These are phyloP conservation scores for Micropoecilia bifurca DNA, from an alignment of 2,797 vertebrate species.

Conservation along the genomic window DNA sequence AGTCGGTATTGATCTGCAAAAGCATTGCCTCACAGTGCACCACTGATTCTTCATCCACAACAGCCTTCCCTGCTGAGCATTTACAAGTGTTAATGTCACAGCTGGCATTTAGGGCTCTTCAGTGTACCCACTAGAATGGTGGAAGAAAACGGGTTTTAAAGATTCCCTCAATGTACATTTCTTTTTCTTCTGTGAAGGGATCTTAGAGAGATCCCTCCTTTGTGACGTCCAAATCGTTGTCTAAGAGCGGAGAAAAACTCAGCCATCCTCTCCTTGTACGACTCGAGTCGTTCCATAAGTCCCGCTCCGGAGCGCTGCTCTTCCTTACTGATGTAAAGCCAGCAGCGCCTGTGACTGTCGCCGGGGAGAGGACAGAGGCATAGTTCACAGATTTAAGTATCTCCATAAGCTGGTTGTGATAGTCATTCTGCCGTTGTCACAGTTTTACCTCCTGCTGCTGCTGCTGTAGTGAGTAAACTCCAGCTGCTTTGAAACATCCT, in stretches of 20 bases:
- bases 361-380: slow-evolving; percentile 26
- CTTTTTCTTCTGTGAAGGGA: background rate
- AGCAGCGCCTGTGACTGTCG: slow-evolving; percentile 20
- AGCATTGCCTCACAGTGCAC: slow-evolving; percentile 43
- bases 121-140: slow-evolving; percentile 26
- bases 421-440: slow-evolving; percentile 56
- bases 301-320: slow-evolving; percentile 15
- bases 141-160: slow-evolving; percentile 22
- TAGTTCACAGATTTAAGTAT: slow-evolving; percentile 51
- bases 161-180: background rate
- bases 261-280: slow-evolving; percentile 20
- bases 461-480: slow-evolving; percentile 52
- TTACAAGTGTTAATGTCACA: slow-evolving; percentile 64
- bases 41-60: slow-evolving; percentile 46
- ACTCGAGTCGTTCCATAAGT: slow-evolving; percentile 26
- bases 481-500: slow-evolving; percentile 59
- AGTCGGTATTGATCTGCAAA: slow-evolving; percentile 67
- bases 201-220: slow-evolving; percentile 14
- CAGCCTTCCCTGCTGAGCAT: slow-evolving; percentile 48
- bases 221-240: slow-evolving; percentile 25
- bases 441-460: slow-evolving; percentile 59
- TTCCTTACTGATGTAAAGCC: slow-evolving; percentile 26
- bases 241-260: slow-evolving; percentile 23
- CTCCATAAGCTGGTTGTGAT: slow-evolving; percentile 57
- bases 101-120: slow-evolving; percentile 46